These are phyloP conservation scores for Spinus pinus DNA, from an alignment of 2,797 vertebrate genomes.

Conservation along the genomic window DNA sequence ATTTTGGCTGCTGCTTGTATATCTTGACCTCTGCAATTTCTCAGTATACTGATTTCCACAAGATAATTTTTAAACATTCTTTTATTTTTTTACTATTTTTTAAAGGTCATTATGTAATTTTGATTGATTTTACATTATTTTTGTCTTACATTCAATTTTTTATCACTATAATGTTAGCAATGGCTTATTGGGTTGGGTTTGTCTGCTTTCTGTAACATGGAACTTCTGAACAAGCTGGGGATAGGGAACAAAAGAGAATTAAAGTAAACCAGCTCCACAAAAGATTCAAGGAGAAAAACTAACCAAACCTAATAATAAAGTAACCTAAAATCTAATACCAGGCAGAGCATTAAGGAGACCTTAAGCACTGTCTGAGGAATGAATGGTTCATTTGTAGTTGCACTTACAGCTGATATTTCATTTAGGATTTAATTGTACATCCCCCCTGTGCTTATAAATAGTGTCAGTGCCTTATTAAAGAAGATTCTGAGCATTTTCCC, in stretches of 20 bases:
- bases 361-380: conserved; percentile 7
- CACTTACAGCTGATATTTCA: not conserved
- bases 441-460: not conserved
- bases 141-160: not conserved
- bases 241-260: not conserved
- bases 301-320: not conserved
- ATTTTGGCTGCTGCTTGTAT: not conserved
- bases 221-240: not conserved
- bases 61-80: not conserved
- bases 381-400: not conserved
- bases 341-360: not conserved
- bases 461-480: conserved; percentile 13
- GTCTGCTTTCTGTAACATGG: not conserved
- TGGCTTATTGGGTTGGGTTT: not conserved
- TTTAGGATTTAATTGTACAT: conserved; percentile 17
- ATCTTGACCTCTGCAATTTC: not conserved
- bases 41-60: not conserved
- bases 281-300: not conserved
- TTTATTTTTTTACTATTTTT: not conserved
- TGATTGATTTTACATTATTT: not conserved
- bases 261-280: not conserved
- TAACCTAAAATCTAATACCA: not conserved
- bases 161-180: not conserved
- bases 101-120: not conserved
- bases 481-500: not conserved